Evolutionary conservation across 2,113 vertebrate species (phyloP).

Genomic region (Rhinopithecus roxellana): DNA sequence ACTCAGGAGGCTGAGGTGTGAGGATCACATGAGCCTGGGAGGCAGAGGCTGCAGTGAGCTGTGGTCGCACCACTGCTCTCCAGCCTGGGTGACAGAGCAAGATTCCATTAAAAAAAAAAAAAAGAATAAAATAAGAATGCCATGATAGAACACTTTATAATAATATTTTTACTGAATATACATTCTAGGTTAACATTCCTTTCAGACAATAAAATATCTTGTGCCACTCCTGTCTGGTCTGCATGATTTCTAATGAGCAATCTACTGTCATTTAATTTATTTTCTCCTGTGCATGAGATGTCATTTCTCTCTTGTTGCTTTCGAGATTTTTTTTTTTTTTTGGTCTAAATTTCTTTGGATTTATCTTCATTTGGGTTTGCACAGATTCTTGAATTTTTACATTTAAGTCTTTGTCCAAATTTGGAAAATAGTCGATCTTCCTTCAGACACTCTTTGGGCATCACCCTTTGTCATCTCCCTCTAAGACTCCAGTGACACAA

Average conservation of each 20-base stretch:
- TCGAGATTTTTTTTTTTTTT: background rate
- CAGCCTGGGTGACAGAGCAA: no score
- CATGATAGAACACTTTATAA: background rate
- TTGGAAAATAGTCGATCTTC: background rate
- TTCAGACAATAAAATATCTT: background rate
- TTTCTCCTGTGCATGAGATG: background rate
- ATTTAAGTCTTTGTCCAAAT: background rate
- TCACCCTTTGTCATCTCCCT: background rate
- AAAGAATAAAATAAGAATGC: background rate
- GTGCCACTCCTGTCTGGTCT: background rate
- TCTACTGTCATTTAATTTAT: background rate
- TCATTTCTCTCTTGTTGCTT: background rate
- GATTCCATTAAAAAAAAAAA: no score
- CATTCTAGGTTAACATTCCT: background rate
- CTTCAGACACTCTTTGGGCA: background rate
- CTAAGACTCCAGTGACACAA: background rate
- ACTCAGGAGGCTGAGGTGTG: no score
- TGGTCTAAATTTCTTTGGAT: background rate
- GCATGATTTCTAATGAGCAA: background rate
- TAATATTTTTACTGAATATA: background rate
- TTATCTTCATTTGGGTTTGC: background rate
- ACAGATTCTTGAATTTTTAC: background rate
- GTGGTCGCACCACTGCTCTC: fast-evolving
- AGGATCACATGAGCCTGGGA: no score
- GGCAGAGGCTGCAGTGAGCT: no score